Evolutionary conservation across 2,888 invertebrate genomes (phyloP).

Genomic region (Mythimna albipuncta): DNA sequence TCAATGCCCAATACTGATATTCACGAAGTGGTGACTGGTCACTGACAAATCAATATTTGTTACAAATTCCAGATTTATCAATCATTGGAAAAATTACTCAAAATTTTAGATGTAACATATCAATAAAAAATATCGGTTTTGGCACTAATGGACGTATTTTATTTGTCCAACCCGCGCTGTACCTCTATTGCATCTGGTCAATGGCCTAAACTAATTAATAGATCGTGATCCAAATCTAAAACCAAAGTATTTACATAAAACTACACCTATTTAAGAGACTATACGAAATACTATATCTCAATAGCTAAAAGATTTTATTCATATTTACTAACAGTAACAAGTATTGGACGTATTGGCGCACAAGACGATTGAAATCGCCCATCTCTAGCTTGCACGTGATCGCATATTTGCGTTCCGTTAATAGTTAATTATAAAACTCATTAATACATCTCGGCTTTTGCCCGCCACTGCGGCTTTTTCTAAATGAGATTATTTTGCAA

Average conservation of each 20-base stretch:
- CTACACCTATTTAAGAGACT: background rate
- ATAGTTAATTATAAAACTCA: constrained; percentile 21
- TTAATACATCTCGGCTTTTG: constrained; percentile 13
- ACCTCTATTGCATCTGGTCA: too few species aligned
- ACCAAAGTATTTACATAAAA: background rate
- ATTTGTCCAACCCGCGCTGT: too few species aligned
- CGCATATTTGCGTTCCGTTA: constrained; percentile 15
- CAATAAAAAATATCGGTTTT: too few species aligned
- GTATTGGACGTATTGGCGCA: background rate
- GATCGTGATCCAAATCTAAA: too few species aligned
- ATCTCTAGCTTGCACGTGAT: constrained; percentile 16
- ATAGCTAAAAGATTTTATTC: background rate
- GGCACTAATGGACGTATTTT: too few species aligned
- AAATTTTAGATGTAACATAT: too few species aligned
- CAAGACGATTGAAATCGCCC: constrained; percentile 10
- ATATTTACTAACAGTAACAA: background rate
- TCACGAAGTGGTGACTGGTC: constrained; percentile 3
- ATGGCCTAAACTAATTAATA: too few species aligned
- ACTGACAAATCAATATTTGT: constrained; percentile 15
- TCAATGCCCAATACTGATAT: constrained; percentile 5
- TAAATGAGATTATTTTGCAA: constrained; percentile 4
- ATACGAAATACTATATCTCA: too few species aligned
- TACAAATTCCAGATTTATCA: constrained; percentile 17
- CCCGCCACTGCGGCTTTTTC: constrained; percentile 1
- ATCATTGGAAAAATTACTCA: constrained; percentile 1